phyloP scores from a whole-genome alignment of 2,888 invertebrate genomes.

The Plusia festucae region DNA sequence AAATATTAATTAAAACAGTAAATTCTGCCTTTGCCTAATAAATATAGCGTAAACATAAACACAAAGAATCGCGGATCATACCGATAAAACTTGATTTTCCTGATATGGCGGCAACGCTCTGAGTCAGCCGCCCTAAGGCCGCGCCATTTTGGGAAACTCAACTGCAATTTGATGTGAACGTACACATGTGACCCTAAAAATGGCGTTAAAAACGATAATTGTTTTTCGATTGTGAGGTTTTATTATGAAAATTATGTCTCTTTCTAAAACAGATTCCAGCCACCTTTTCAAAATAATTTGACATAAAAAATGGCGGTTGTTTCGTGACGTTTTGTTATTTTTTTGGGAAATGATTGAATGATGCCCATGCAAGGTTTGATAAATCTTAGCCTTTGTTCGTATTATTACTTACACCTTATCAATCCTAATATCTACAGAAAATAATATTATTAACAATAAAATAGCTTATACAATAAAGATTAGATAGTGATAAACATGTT shows the following conservation, averaged over 20 bases:
- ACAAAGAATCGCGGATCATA: constrained; percentile 34
- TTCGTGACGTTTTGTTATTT: not conserved
- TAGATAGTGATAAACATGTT: not conserved
- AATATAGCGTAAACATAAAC: constrained; percentile 19
- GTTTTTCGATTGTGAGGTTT: not conserved
- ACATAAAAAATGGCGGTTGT: not conserved
- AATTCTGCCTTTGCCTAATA: constrained; percentile 8
- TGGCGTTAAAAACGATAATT: not conserved
- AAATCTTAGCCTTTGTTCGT: not conserved
- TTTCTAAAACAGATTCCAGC: not conserved
- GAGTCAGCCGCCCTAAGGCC: constrained; percentile 45
- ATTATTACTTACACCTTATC: not conserved
- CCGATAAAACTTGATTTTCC: constrained; percentile 49
- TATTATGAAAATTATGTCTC: not conserved
- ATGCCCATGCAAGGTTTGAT: not conserved
- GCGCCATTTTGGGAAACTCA: constrained; percentile 46
- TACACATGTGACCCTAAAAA: constrained; percentile 1
- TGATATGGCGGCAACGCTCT: constrained; percentile 31
- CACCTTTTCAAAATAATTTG: too few species aligned
- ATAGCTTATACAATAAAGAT: not conserved
- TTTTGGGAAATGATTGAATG: not conserved
- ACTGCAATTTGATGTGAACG: constrained; percentile 24
- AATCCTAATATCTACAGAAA: not conserved
- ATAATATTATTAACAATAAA: not conserved
- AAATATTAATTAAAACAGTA: constrained; percentile 22